These are phyloP conservation scores for Mystacides longicornis DNA, from an alignment of 2,888 invertebrate species.

Conservation along the genomic window DNA sequence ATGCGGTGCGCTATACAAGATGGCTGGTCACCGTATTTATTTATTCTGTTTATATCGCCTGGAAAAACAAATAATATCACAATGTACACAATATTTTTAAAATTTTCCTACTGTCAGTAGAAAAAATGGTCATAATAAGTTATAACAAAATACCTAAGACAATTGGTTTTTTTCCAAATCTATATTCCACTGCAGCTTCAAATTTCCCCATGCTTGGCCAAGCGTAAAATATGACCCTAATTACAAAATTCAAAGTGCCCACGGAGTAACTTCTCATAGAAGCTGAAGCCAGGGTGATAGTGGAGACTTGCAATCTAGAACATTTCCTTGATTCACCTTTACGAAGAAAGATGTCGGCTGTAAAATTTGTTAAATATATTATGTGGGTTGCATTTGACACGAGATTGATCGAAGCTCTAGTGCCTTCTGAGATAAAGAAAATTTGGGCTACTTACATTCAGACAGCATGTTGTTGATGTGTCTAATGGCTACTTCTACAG, in stretches of 20 bases:
- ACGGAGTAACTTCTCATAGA: constrained; percentile 20
- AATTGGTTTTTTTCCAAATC: constrained; percentile 7
- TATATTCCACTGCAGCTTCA: constrained; percentile 21
- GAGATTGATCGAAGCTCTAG: too few species aligned
- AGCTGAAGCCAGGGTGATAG: constrained; percentile 13
- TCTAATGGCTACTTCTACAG: constrained; percentile 17
- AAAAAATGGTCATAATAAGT: neutral
- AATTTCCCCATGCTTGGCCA: constrained; percentile 20
- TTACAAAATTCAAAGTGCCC: constrained; percentile 5
- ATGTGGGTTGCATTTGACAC: too few species aligned
- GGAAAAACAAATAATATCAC: neutral
- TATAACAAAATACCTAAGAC: constrained; percentile 17
- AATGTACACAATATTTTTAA: neutral
- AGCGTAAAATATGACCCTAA: constrained; percentile 18
- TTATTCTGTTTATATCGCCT: constrained; percentile 24
- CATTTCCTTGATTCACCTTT: constrained; percentile 14
- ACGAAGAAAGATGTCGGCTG: constrained; percentile 13
- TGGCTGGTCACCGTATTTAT: constrained; percentile 25
- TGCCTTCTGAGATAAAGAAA: too few species aligned
- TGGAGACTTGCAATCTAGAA: constrained; percentile 11
- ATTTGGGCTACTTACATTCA: constrained; percentile 14
- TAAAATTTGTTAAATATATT: too few species aligned
- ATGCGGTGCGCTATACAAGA: constrained; percentile 22
- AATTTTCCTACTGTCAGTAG: neutral
- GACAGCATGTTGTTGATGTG: constrained; percentile 18